These are phyloP conservation scores for Diaphora mendica DNA, from an alignment of 2,888 invertebrate genomes.

Conservation along the genomic window DNA sequence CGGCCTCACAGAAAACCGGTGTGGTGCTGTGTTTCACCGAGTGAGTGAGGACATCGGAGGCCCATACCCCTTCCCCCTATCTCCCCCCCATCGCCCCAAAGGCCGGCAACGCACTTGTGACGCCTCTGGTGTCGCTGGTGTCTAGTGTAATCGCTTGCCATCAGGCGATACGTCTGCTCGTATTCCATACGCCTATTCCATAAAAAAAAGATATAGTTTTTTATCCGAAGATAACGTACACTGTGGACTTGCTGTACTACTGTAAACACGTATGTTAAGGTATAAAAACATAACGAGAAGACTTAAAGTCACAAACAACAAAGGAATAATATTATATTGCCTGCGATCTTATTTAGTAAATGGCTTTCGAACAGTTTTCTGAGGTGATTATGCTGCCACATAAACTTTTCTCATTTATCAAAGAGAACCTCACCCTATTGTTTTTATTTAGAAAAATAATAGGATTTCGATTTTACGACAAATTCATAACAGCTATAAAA, in stretches of 20 bases:
- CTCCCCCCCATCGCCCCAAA: too few relatives aligned
- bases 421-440: neutral
- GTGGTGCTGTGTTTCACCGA: too few relatives aligned
- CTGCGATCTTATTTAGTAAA: neutral
- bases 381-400: neutral
- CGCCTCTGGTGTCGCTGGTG: too few relatives aligned
- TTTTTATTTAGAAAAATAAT: neutral
- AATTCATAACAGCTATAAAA: neutral
- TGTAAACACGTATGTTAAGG: neutral
- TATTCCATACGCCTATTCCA: too few relatives aligned
- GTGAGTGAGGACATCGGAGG: too few relatives aligned
- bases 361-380: neutral
- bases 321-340: neutral
- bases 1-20: too few relatives aligned
- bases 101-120: too few relatives aligned
- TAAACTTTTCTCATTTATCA: neutral
- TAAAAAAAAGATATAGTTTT: too few relatives aligned
- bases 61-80: too few relatives aligned
- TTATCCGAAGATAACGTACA: neutral
- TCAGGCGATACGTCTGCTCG: too few relatives aligned
- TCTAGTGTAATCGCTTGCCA: too few relatives aligned
- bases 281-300: neutral
- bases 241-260: neutral
- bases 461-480: neutral
- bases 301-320: neutral